Base-by-base conservation (phyloP, 2,888 invertebrate genomes). In the Brachyptera putata region DNA sequence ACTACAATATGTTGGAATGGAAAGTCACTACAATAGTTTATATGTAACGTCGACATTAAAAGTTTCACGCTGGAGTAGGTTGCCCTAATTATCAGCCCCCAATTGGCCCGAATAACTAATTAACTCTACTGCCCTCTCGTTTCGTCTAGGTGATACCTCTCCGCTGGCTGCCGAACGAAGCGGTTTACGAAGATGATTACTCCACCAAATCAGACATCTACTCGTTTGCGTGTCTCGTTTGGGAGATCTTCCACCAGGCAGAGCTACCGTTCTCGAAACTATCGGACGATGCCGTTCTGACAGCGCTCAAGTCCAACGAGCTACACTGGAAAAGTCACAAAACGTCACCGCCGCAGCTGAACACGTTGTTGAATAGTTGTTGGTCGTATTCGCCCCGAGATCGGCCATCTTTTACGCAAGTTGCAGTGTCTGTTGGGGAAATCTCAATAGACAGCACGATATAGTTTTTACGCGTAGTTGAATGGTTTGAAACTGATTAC, bases 131-230 rank as follows among this genome's bases (percentile, higher is more conserved):
- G n/a, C n/a, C n/a, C n/a, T n/a, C n/a, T n/a, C n/a, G n/a, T 14
- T 30, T 11, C 30, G 30, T 18, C 5, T 75, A 89, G 82, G 82
- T 89, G 67, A 83, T 95, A 49, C 95, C 95, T 0, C 76, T 95
- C 11, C 84, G 96, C 67, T 96, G 96, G 96, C 73, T 95, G 73
- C 90, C 95, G 0, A 81, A 84, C 16, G 96, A 97, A 73, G 93
- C 93, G 1, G 87, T 93, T 1, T 79, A 89, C 66, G 95, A 95
- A 69, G 91, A 91, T 61, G 94, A 95, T 64, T 94, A 86, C 73
- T 93, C 95, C 13, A 89, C 90, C 43, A 95, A 95, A 73, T 93
- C 93, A 69, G 96, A 96, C 74, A 89, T 94, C 0, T 96, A 93
- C 77, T 87, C 95, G 67, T 95, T 88, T 71, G 94, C 89, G 0